Evolutionary conservation across 53 echinoderm and acorn worm species (phyloP).

Genomic region (Holothuria leucospilota): DNA sequence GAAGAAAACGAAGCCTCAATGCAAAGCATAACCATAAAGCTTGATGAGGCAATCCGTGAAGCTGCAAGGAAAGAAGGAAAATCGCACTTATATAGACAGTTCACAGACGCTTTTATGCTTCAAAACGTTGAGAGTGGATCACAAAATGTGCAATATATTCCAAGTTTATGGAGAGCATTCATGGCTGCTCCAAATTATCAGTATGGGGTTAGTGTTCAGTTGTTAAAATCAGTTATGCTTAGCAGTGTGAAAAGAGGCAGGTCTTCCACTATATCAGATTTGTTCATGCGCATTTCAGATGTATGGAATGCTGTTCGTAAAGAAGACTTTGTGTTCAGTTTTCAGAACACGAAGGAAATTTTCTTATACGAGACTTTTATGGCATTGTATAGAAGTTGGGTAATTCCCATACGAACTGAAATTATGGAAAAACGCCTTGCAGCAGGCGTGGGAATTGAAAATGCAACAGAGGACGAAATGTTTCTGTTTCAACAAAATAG

Average conservation of each 20-base stretch:
- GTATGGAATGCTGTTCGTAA: not conserved
- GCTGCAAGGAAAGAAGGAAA: not conserved
- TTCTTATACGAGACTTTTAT: not conserved
- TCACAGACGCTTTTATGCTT: not conserved
- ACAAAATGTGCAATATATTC: not conserved
- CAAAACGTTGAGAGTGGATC: not conserved
- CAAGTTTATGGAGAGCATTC: not conserved
- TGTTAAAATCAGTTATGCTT: not conserved
- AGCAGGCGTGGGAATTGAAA: not conserved
- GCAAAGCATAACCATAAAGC: not conserved
- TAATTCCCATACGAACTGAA: not conserved
- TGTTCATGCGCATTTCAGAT: not conserved
- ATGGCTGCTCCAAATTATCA: slow-evolving; percentile 10
- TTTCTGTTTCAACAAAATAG: not conserved
- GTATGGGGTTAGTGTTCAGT: not conserved
- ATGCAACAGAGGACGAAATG: not conserved
- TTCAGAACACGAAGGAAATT: slow-evolving; percentile 9
- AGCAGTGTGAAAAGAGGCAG: no score
- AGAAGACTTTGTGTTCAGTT: slow-evolving; percentile 17
- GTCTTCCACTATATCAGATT: not conserved
- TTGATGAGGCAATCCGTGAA: not conserved
- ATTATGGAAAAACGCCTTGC: not conserved
- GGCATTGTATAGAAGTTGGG: not conserved
- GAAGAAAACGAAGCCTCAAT: not conserved
- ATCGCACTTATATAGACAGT: not conserved